A percentile compares a stretch with the other conserved stretches of the same genome.
phyloP scores from a whole-genome alignment of 2,113 vertebrate genomes.

The Cranoglanis bouderius region DNA sequence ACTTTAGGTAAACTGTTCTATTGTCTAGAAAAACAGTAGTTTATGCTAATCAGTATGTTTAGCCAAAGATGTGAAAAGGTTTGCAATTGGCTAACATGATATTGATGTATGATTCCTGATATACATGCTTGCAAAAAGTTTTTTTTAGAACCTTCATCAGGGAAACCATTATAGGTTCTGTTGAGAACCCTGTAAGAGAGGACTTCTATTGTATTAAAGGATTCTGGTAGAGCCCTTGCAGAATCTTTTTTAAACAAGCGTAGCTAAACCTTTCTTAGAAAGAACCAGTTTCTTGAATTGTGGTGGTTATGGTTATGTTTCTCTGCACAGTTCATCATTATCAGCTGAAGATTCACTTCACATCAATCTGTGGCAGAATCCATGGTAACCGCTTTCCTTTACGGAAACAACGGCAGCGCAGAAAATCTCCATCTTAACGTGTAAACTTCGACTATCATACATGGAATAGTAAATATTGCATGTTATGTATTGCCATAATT shows the following conservation, averaged over 20 bases:
- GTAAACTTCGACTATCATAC: slow-evolving; percentile 60
- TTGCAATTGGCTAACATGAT: no score
- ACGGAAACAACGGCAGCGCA: slow-evolving; percentile 66
- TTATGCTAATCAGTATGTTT: no score
- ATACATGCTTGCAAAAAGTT: no score
- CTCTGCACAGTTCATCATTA: slow-evolving; percentile 74
- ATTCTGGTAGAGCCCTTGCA: not conserved
- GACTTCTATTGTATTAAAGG: no score
- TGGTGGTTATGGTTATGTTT: not conserved
- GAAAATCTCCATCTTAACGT: slow-evolving; percentile 71
- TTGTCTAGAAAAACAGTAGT: no score
- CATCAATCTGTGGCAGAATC: slow-evolving; percentile 63
- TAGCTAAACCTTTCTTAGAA: not conserved
- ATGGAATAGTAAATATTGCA: no score
- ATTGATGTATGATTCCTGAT: no score
- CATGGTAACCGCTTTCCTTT: slow-evolving; percentile 67
- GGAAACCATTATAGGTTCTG: no score
- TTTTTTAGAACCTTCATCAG: no score
- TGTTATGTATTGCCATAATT: not conserved
- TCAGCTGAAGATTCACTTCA: slow-evolving; percentile 79
- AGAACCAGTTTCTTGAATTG: not conserved
- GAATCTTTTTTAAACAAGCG: not conserved
- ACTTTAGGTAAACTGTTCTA: no score
- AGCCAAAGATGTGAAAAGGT: no score
- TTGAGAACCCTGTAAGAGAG: no score